phyloP scores from a whole-genome alignment of 1,140 invertebrate genomes.

The Grapholita molesta region DNA sequence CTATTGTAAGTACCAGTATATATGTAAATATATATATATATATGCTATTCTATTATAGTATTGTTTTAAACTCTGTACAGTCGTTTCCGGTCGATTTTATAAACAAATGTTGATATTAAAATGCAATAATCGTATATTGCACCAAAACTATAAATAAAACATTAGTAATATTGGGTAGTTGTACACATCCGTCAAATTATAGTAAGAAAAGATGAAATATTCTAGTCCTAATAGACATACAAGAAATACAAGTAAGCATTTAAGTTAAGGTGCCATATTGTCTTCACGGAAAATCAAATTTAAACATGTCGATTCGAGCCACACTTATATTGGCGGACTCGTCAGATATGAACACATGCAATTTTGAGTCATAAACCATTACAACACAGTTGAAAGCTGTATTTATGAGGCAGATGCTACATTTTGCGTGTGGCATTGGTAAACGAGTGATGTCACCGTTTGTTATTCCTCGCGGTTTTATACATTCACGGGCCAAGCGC shows the following conservation, averaged over 20 bases:
- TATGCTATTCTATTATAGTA: too few relatives aligned
- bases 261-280: constrained; percentile 3
- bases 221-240: background rate
- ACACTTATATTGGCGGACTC: constrained; percentile 45
- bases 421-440: constrained; percentile 40
- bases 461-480: constrained; percentile 63
- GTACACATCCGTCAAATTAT: background rate
- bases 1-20: too few relatives aligned
- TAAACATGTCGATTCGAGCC: constrained; percentile 40
- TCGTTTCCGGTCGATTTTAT: too few relatives aligned
- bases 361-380: constrained; percentile 40
- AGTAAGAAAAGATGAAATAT: background rate
- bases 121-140: background rate
- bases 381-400: constrained; percentile 41
- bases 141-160: background rate
- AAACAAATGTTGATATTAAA: too few relatives aligned
- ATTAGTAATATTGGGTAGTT: too few relatives aligned
- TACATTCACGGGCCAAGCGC: constrained; percentile 48
- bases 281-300: constrained; percentile 33
- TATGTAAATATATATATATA: too few relatives aligned
- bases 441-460: constrained; percentile 66
- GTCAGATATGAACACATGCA: constrained; percentile 29
- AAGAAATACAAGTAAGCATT: background rate
- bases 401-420: constrained; percentile 24
- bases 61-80: too few relatives aligned